Evolutionary conservation across 2,113 vertebrate species (phyloP), one percentile per base, ranked within the genome.

Genomic region (Tenebrosternarchus preto): DNA sequence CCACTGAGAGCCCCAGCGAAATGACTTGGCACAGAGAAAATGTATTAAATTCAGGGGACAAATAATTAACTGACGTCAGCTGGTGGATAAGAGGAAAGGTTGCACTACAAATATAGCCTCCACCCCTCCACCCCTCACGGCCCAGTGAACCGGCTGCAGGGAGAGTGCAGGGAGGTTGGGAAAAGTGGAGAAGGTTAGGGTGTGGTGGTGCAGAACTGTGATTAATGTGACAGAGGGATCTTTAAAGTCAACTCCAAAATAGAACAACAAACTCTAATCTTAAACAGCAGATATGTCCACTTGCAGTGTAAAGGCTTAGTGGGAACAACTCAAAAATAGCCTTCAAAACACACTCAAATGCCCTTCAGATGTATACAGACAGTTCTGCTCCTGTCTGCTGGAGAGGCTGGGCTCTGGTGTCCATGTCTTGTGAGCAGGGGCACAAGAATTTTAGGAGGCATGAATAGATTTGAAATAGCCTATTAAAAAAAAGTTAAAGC

Each of bases 41-140:
- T 89, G 90, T 93, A 94, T 95, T 95, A 95, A 92, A 93, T 94
- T 95, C 86, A 83, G 86, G 90, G 93, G 93, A 90, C 91, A 93
- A 95, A 94, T 95, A 94, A 95, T 93, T 94, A 94, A 91, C 89
- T 92, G 93, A 93, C 88, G 91, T 94, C 92, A 93, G 92, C 90
- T 93, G 88, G 88, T 75, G 80, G 86, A 90, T 89, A 89, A 83
- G 80, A 90, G 85, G 79, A 92, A 95, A 92, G 90, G 89, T 93
- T 94, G 92, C 82, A 80, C 86, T 88, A 84, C 90, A 93, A 92
- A 95, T 92, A 95, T 94, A 94, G 91, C 80, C 2, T 3, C 71
- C 39, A 67, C 56, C 88, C 88, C 90, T 88, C 88, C 76, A 2
- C 5, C 43, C 43, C 43, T 12, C 43, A 15, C 43, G 2, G 8